Percentiles rank a stretch among this genome's conserved stretches.
Conservation (phyloP, 2,888 invertebrate genomes). For the Pyrocoelia pectoralis region DNA sequence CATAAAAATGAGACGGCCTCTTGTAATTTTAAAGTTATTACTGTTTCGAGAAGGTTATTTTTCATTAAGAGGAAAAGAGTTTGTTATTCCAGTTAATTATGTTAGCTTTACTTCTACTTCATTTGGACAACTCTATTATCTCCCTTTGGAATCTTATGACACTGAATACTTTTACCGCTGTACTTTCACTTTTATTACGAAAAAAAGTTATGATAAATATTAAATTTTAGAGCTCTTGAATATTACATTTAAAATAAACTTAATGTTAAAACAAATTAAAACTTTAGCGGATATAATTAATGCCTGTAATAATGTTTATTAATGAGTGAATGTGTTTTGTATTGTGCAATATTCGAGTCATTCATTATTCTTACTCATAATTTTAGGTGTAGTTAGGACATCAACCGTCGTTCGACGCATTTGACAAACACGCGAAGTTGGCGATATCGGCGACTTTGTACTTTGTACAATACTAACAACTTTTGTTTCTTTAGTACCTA, state of each 20-base stretch:
- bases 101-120: neutral
- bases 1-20: conserved; percentile 14
- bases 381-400: no score
- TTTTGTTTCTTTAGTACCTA: no score
- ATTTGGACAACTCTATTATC: conserved; percentile 2
- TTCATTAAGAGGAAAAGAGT: conserved; percentile 11
- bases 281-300: no score
- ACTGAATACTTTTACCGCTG: neutral
- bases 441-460: no score
- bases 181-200: neutral
- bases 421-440: no score
- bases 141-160: neutral
- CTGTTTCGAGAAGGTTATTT: conserved; percentile 9
- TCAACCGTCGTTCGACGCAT: no score
- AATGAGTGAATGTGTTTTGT: no score
- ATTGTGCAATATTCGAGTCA: no score
- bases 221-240: neutral
- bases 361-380: no score
- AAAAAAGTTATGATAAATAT: conserved; percentile 1
- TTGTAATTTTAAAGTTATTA: conserved; percentile 20
- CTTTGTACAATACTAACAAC: no score
- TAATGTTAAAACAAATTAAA: neutral
- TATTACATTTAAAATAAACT: neutral
- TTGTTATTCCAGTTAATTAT: conserved; percentile 6
- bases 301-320: no score